phyloP scores from a whole-genome alignment of 2,888 invertebrate species.

The Diaperis boleti region DNA sequence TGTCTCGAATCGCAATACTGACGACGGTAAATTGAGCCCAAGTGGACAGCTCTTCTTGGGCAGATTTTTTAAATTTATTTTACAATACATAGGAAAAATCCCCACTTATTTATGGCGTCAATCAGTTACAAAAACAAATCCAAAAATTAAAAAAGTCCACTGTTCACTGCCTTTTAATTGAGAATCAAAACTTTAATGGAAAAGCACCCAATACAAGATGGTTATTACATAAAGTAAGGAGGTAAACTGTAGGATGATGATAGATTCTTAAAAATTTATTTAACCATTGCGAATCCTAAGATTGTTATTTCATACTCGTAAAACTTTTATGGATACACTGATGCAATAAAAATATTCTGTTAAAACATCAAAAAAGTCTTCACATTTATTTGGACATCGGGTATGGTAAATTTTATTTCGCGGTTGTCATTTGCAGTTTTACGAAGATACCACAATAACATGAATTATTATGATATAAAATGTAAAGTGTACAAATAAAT shows the following conservation, averaged over 20 bases:
- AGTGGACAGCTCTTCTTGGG: constrained; percentile 32
- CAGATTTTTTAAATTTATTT: constrained; percentile 38
- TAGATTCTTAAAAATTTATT: constrained; percentile 7
- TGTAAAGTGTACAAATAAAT: neutral
- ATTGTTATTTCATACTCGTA: constrained; percentile 25
- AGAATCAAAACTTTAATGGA: too few species aligned
- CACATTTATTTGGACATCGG: constrained; percentile 2
- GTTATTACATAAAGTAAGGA: too few species aligned
- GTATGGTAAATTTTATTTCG: constrained; percentile 8
- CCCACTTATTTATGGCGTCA: too few species aligned
- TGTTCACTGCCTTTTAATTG: too few species aligned
- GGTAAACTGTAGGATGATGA: neutral
- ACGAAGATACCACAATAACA: neutral
- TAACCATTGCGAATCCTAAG: constrained; percentile 14
- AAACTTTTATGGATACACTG: constrained; percentile 16
- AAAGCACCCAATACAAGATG: too few species aligned
- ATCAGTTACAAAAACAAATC: too few species aligned
- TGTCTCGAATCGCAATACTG: constrained; percentile 52
- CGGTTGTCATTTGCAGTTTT: constrained; percentile 6
- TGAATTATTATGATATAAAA: neutral
- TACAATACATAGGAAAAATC: neutral
- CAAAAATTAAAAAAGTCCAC: too few species aligned
- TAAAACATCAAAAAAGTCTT: neutral
- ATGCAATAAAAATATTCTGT: constrained; percentile 15
- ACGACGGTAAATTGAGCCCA: constrained; percentile 52